Conservation (phyloP, 2,113 vertebrate species). For the Epinephelus fuscoguttatus region DNA sequence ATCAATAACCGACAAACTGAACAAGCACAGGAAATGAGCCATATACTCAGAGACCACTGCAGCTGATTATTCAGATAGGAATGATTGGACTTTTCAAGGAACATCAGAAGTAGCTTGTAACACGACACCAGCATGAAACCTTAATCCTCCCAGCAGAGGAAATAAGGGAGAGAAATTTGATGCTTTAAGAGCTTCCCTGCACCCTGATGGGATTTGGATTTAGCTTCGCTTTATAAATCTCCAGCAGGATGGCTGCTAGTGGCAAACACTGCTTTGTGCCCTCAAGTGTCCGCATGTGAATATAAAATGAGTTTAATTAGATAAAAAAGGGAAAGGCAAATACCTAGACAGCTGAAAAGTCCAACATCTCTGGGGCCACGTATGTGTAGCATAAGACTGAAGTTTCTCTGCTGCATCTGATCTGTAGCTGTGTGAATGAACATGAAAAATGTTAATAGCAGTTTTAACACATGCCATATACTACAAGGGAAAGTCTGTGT, state of each 20-base stretch:
- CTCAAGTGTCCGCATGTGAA: conserved; percentile 32
- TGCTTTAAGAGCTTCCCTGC: conserved; percentile 74
- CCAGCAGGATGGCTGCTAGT: conserved; percentile 48
- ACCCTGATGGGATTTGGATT: conserved; percentile 73
- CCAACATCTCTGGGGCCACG: not conserved
- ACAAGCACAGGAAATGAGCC: conserved; percentile 12
- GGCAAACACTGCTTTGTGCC: conserved; percentile 35
- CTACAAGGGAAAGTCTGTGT: not conserved
- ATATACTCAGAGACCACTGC: not conserved
- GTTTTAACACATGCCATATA: not conserved
- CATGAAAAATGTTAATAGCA: not conserved
- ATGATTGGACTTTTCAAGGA: conserved; percentile 54
- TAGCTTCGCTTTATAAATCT: conserved; percentile 62
- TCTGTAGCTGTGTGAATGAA: conserved; percentile 1
- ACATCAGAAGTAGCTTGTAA: conserved; percentile 73
- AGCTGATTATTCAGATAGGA: conserved; percentile 56
- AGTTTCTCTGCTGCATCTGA: not conserved
- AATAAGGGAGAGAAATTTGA: conserved; percentile 75
- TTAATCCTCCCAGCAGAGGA: conserved; percentile 72
- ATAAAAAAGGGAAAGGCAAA: conserved; percentile 21
- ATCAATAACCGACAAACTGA: conserved; percentile 21
- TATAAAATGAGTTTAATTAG: conserved; percentile 47
- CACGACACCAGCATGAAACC: conserved; percentile 74
- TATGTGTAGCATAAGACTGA: not conserved
- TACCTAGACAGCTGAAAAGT: not conserved